These are phyloP conservation scores for Grallaria varia DNA, from an alignment of 2,113 vertebrate genomes.

Conservation along the genomic window DNA sequence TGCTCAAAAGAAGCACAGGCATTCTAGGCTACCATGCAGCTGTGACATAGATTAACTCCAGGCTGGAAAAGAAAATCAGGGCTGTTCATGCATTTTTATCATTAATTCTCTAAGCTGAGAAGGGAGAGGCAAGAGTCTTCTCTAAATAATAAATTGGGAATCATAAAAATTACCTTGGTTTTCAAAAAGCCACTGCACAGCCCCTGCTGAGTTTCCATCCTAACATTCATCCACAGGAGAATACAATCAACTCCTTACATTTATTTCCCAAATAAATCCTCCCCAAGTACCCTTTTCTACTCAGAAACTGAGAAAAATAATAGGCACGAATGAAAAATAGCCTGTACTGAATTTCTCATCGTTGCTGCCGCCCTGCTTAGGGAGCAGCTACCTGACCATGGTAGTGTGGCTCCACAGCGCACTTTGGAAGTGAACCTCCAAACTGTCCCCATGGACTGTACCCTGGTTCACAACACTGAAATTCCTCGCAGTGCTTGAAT, in stretches of 20 bases:
- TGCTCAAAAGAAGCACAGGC: not conserved
- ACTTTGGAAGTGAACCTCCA: not conserved
- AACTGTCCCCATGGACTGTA: not conserved
- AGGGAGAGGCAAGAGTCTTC: not conserved
- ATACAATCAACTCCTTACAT: not conserved
- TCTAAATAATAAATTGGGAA: not conserved
- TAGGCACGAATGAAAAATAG: not conserved
- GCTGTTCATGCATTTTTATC: not conserved
- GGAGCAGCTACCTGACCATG: not conserved
- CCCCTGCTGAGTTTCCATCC: not conserved
- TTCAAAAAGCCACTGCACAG: not conserved
- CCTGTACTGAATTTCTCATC: not conserved
- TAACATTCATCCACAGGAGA: not conserved
- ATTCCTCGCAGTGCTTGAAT: not conserved
- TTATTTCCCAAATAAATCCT: not conserved
- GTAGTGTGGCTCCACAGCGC: not conserved
- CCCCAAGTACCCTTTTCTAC: not conserved
- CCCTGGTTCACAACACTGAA: not conserved
- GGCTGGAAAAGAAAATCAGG: not conserved
- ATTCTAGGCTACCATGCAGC: not conserved
- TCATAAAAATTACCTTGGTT: not conserved
- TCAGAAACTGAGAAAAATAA: not conserved
- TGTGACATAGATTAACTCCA: not conserved
- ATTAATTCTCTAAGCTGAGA: not conserved
- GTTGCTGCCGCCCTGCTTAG: not conserved